Conservation (phyloP, 2,113 vertebrate genomes). For the Neolamprologus devosi region DNA sequence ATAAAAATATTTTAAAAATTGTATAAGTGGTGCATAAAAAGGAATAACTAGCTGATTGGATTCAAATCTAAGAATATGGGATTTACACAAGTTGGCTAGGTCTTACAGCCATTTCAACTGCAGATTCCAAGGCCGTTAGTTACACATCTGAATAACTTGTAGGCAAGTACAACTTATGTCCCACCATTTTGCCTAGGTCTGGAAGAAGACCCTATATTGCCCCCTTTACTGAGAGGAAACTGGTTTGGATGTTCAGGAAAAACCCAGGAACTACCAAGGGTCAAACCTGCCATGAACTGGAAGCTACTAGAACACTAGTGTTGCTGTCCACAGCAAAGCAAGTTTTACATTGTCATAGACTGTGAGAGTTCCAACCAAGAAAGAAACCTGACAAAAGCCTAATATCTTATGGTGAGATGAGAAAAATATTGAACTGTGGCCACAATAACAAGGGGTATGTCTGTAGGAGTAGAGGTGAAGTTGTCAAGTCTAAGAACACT, state of each 20-base stretch:
- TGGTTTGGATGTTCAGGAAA: background rate
- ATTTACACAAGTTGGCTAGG: background rate
- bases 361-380: background rate
- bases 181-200: background rate
- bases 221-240: background rate
- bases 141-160: background rate
- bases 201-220: background rate
- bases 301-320: background rate
- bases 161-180: background rate
- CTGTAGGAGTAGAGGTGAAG: background rate
- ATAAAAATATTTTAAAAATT: accelerated
- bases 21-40: background rate
- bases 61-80: background rate
- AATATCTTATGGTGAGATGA: background rate
- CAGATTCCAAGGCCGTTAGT: background rate
- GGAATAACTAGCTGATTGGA: background rate
- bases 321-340: background rate
- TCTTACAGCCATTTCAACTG: background rate
- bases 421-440: background rate
- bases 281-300: background rate
- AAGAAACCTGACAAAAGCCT: background rate
- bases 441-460: background rate
- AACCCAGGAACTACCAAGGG: background rate
- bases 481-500: background rate
- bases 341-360: background rate